These are phyloP conservation scores for Batillaria attramentaria DNA, from an alignment of 1,140 invertebrate species.

Conservation along the genomic window DNA sequence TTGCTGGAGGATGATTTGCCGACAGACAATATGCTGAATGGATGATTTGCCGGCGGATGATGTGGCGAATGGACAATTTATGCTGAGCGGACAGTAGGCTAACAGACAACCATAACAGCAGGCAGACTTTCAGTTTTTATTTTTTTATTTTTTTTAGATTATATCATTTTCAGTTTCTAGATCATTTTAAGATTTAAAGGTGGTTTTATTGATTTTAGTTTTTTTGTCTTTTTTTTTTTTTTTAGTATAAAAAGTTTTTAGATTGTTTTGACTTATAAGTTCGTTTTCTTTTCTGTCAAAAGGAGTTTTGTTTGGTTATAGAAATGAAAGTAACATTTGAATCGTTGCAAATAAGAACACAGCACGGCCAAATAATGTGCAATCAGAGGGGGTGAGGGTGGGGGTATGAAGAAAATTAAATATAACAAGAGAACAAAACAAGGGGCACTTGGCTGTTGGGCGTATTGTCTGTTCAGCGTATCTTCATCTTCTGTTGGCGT, in stretches of 20 bases:
- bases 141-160: conserved; percentile 24
- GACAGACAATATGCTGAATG: too few species aligned
- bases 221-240: conserved; percentile 13
- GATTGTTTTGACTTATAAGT: not conserved
- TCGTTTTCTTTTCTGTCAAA: not conserved
- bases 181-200: not conserved
- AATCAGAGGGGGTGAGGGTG: conserved; percentile 56
- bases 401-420: conserved; percentile 95
- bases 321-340: not conserved
- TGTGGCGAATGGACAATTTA: not conserved
- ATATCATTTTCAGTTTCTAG: not conserved
- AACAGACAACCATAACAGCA: too few species aligned
- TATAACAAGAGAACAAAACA: conserved; percentile 94
- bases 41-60: not conserved
- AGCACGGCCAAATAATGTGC: conserved; percentile 38
- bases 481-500: too few species aligned
- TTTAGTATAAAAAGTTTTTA: not conserved
- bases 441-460: conserved; percentile 81
- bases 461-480: conserved; percentile 30
- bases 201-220: not conserved
- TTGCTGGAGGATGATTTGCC: too few species aligned
- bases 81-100: too few species aligned
- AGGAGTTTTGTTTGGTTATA: not conserved
- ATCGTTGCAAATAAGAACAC: not conserved
- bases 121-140: conserved; percentile 4